These are phyloP conservation scores for Tetramorium simillimum DNA, from an alignment of 1,140 invertebrate species.

Conservation along the genomic window DNA sequence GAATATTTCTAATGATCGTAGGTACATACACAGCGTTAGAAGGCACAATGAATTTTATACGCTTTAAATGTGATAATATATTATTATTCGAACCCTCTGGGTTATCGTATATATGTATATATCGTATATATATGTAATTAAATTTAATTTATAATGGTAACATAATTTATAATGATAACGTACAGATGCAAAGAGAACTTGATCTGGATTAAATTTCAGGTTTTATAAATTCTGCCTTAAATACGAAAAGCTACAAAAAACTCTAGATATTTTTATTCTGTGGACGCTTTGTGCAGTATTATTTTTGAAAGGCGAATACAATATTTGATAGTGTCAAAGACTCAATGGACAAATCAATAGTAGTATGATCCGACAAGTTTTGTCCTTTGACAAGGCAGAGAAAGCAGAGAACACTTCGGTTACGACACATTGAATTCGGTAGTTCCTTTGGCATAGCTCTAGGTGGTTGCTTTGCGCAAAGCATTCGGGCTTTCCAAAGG, in stretches of 20 bases:
- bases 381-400: background rate
- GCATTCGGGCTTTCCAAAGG: background rate
- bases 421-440: background rate
- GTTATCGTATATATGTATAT: too few relatives aligned
- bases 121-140: too few relatives aligned
- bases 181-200: background rate
- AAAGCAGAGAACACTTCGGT: background rate
- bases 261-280: background rate
- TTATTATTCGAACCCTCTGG: background rate
- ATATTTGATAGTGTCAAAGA: background rate
- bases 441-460: slow-evolving; percentile 9
- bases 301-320: background rate
- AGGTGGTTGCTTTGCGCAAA: background rate
- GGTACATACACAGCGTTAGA: too few relatives aligned
- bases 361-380: background rate
- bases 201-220: background rate
- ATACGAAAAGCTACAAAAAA: background rate
- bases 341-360: background rate
- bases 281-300: background rate
- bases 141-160: background rate
- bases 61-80: background rate
- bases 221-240: background rate
- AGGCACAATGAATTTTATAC: background rate
- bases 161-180: background rate
- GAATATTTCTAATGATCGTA: background rate